A percentile compares a stretch with the other conserved stretches of the same genome.
phyloP scores from a whole-genome alignment of 2,797 vertebrate genomes.

The Geotria australis region DNA sequence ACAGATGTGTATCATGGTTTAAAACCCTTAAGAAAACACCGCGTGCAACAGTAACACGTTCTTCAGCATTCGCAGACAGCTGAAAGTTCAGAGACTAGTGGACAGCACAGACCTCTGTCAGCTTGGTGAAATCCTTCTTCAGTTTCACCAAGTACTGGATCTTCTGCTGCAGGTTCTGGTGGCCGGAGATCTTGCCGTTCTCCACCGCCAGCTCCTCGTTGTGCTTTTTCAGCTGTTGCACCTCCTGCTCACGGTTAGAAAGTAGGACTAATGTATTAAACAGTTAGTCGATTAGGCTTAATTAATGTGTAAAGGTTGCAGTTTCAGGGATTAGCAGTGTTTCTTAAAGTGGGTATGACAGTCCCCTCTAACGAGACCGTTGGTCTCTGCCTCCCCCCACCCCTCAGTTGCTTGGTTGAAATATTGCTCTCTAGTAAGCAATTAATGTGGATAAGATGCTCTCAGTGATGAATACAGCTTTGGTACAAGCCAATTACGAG shows the following conservation, averaged over 20 bases:
- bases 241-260: constrained; percentile 9
- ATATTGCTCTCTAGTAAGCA: too few species aligned
- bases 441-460: too few species aligned
- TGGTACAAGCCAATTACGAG: background rate
- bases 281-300: background rate
- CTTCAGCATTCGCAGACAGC: too few species aligned
- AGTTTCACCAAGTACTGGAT: constrained; percentile 76
- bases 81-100: too few species aligned
- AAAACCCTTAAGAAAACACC: too few species aligned
- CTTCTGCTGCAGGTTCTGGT: constrained; percentile 70
- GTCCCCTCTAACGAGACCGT: background rate
- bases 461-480: too few species aligned
- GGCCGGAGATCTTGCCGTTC: constrained; percentile 69
- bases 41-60: too few species aligned
- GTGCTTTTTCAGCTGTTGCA: constrained; percentile 38
- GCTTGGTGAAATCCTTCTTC: constrained; percentile 50
- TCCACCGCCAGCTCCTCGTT: constrained; percentile 43
- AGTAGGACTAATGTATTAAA: background rate
- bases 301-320: too few species aligned
- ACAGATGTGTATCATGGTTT: too few species aligned
- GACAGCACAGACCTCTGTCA: constrained; percentile 27
- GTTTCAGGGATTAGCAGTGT: background rate
- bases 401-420: too few species aligned
- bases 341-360: background rate
- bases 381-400: background rate